Evolutionary conservation across 1,140 invertebrate species (phyloP), one percentile per base, ranked within the genome.

Genomic region (Heliothis subflexa): DNA sequence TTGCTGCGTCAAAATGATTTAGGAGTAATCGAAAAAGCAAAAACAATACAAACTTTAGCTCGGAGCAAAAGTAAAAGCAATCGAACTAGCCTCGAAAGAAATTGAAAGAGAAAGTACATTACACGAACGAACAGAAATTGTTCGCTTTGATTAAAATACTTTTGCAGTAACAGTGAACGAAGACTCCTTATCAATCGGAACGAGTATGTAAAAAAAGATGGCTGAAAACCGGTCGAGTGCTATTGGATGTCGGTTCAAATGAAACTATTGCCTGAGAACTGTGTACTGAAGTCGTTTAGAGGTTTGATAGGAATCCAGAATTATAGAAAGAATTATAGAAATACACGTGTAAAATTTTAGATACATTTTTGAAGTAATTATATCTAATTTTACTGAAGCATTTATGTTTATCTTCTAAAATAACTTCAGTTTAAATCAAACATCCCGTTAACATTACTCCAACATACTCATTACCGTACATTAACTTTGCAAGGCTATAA

Each of bases 31-130:
- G 76, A 76, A 78, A 83, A 83, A 71, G 71, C 73, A 74, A 66
- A 80, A 78, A 80, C 78, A 78, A 83, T 80, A 80, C 71, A 80
- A 82, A 79, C 64, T 75, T 78, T 76, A 72, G 71, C 50, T 61
- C 28, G 18, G 14, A 59, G 68, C 59, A 78, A 82, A 85, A 89
- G 83, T 89, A 86, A 89, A 83, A 87, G 83, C 72, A 76, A 85
- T 84, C 78, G 71, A 82, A 78, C 83, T 80, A 82, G 78, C 72
- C 70, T 85, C 81, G 74, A 62, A 80, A 78, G 75, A 57, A 73
- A 74, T 68, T 61, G 71, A 75, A 82, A 79, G 81, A 79, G 84
- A 88, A 88, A 88, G 83, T 86, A 75, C 57, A 79, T 82, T 82
- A 78, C 74, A 62, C 52, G 64, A 70, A 40, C 25, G 47, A 52